Conservation (phyloP, 1,140 invertebrate species). For the Branchinecta lindahli region DNA sequence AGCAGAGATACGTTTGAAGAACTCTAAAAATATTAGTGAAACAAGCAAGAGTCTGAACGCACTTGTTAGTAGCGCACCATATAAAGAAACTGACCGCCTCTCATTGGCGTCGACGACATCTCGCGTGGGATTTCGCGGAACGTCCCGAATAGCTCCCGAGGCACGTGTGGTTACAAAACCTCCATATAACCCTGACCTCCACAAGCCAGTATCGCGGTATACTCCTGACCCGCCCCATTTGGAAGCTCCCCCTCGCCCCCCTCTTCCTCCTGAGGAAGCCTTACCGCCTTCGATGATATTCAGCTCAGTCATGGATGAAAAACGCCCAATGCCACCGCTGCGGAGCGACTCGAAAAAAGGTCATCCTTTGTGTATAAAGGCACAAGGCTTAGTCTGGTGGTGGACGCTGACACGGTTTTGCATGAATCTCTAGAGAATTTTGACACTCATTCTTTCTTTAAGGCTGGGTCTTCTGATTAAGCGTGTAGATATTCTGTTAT, state of each 20-base stretch:
- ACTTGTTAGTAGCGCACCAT: too few species aligned
- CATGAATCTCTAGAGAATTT: too few species aligned
- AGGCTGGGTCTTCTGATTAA: too few species aligned
- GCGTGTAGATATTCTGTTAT: too few species aligned
- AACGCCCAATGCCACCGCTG: not conserved
- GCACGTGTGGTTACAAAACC: constrained; percentile 6
- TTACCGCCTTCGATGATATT: constrained; percentile 20
- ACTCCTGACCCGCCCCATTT: not conserved
- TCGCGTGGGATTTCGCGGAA: too few species aligned
- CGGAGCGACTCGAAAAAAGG: not conserved
- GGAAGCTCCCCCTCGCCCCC: not conserved
- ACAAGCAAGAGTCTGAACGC: too few species aligned
- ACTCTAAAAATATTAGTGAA: not conserved
- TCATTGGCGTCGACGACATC: too few species aligned
- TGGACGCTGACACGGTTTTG: too few species aligned
- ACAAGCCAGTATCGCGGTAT: constrained; percentile 22
- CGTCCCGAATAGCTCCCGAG: not conserved
- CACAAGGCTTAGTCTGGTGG: too few species aligned
- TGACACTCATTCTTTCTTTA: too few species aligned
- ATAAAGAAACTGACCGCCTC: too few species aligned
- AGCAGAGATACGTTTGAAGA: not conserved
- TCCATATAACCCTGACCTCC: constrained; percentile 33
- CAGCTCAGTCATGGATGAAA: not conserved
- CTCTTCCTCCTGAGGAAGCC: constrained; percentile 42
- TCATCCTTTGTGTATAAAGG: not conserved